Base-by-base conservation (phyloP, 2,113 vertebrate genomes). In the Centropristis striata region DNA sequence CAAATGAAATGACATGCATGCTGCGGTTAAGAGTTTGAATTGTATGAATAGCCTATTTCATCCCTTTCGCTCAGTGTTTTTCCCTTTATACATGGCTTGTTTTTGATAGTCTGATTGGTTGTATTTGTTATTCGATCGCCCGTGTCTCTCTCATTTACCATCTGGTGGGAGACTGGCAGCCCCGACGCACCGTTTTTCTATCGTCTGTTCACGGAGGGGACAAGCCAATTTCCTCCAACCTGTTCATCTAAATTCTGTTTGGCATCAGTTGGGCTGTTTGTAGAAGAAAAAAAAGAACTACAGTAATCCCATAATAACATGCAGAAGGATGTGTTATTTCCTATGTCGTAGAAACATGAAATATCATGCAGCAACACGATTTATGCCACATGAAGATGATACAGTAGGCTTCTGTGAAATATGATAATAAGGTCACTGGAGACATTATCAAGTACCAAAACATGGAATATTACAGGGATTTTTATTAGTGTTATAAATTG, bases 81-180 rank as follows among this genome's bases (percentile, higher is more conserved):
- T 10, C 66, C 11, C 23, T 58, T 12, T 57, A 23, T 57, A 54
- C 72, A 55, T 15, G 58, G 71, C 37, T 44, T 76, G 47, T 71
- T 80, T 90, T 83, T 74, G 64, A 79, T 79, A 5, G 69, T 84
- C 70, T 84, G 79, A 87, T 84, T 73, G 86, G 81, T 54, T 80
- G 80, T 86, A 77, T 80, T 84, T 87, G 90, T 85, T 84, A 88
- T 86, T 88, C 66, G 80, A 90, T 90, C 86, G 75, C 66, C 78
- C 65, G 42, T 83, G 65, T 71, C 87, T 90, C 80, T 90, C 84
- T 85, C 85, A 37, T 92, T 88, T 78, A 93, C 92, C 89, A 93
- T 93, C 91, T 93, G 92, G 85, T 84, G 86, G 50, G 78, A 88
- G 87, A 91, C 87, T 87, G 86, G 87, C 88, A 81, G 90, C 80